A percentile compares a stretch with the other conserved stretches of the same genome.
These are phyloP conservation scores for Oscheius onirici DNA, from an alignment of 2,888 invertebrate species.

Conservation along the genomic window DNA sequence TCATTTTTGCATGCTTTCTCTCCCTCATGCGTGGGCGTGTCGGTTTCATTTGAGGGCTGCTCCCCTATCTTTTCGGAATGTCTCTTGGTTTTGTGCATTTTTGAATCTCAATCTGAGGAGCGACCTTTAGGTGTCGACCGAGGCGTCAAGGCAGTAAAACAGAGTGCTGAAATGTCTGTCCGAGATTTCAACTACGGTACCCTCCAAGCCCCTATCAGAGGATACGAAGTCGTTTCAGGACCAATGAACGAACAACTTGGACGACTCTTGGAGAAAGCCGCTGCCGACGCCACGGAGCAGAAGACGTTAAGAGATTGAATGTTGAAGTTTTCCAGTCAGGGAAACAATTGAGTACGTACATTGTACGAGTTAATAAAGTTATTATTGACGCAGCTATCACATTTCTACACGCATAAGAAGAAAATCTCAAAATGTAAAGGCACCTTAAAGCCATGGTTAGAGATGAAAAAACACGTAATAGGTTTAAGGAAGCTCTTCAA, in stretches of 20 bases:
- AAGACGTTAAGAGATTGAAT: conserved; percentile 32
- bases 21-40: not conserved
- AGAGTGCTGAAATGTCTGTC: conserved; percentile 54
- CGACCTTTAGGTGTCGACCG: conserved; percentile 54
- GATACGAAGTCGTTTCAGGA: conserved; percentile 34
- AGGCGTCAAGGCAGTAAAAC: conserved; percentile 52
- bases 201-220: not conserved
- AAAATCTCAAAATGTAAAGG: not conserved
- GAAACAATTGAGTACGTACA: conserved; percentile 31
- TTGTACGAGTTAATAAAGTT: conserved; percentile 29
- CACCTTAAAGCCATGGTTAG: conserved; percentile 7
- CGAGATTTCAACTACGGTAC: conserved; percentile 45
- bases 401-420: not conserved
- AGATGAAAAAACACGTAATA: not conserved
- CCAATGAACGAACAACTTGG: conserved; percentile 59
- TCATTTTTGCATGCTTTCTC: conserved; percentile 1
- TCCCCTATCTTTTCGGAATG: conserved; percentile 7
- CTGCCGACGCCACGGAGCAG: conserved; percentile 50
- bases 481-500: not conserved
- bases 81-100: not conserved
- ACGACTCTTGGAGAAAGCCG: conserved; percentile 33
- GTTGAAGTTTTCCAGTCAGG: conserved; percentile 30
- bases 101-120: conserved; percentile 6
- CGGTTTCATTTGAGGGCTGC: conserved; percentile 23
- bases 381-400: not conserved